Evolutionary conservation across 2,113 vertebrate species (phyloP).

Genomic region (Piprites chloris): DNA sequence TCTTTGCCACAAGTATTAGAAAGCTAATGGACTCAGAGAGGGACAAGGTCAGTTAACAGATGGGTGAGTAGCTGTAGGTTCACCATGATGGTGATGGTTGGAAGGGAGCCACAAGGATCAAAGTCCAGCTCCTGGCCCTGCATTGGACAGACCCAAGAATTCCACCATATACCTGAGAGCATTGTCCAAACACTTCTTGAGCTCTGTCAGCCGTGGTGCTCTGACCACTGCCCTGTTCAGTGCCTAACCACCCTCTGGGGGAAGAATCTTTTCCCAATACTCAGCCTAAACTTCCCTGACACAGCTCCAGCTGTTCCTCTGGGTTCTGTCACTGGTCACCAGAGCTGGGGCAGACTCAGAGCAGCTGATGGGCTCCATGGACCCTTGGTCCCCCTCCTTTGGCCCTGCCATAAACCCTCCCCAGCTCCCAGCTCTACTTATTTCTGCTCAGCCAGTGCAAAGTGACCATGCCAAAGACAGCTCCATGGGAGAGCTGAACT

Average conservation of each 20-base stretch:
- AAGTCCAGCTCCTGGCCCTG: not conserved
- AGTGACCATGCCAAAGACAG: fast-evolving
- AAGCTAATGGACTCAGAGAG: not conserved
- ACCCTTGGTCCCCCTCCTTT: not conserved
- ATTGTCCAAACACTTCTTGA: not conserved
- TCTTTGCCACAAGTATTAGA: not conserved
- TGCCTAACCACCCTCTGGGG: not conserved
- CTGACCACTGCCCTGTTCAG: not conserved
- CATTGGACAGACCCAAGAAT: not conserved
- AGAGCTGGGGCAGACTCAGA: not conserved
- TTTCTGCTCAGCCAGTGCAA: not conserved
- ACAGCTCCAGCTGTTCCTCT: not conserved
- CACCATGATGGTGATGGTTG: not conserved
- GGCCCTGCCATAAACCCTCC: not conserved
- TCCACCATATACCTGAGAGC: not conserved
- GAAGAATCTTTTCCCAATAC: not conserved
- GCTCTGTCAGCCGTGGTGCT: not conserved
- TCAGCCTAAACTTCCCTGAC: not conserved
- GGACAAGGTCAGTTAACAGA: not conserved
- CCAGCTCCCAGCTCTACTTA: not conserved
- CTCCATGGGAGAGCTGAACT: not conserved
- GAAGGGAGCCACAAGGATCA: not conserved
- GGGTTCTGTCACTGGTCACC: not conserved
- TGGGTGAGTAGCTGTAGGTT: not conserved
- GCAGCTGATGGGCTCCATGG: not conserved